Percentiles rank a stretch among this genome's conserved stretches.
phyloP scores from a whole-genome alignment of 2,888 invertebrate species.

The Heliconius cydno region DNA sequence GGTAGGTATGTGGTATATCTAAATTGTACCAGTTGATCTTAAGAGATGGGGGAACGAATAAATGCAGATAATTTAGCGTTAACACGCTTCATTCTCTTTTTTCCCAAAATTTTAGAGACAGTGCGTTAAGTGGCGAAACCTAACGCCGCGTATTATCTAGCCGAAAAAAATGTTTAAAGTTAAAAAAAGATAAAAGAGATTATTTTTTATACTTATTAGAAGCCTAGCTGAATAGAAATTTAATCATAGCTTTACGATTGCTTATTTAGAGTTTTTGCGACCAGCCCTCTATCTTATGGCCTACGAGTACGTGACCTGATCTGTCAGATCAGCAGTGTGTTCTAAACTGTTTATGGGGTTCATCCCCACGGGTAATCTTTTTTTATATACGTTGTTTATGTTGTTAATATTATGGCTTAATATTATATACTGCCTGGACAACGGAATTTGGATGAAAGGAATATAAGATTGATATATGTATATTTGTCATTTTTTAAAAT shows the following conservation, averaged over 20 bases:
- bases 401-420: not conserved
- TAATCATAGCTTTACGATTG: conserved; percentile 32
- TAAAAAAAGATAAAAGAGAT: not conserved
- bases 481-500: not conserved
- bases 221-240: conserved; percentile 11
- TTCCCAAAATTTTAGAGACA: not conserved
- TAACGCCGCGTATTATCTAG: not conserved
- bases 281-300: conserved; percentile 54
- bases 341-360: conserved; percentile 48
- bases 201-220: not conserved
- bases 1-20: too few species aligned
- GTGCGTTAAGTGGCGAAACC: not conserved
- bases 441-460: not conserved
- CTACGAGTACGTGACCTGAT: conserved; percentile 66
- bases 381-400: conserved; percentile 30
- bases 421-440: not conserved
- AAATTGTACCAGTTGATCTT: too few species aligned
- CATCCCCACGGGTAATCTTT: conserved; percentile 41
- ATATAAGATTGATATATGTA: not conserved
- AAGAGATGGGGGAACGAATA: not conserved
- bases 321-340: conserved; percentile 54
- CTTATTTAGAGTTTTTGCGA: conserved; percentile 36
- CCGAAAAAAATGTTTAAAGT: not conserved
- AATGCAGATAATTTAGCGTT: not conserved
- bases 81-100: not conserved